phyloP scores from a whole-genome alignment of 2,797 vertebrate genomes.

The Girardinus metallicus region DNA sequence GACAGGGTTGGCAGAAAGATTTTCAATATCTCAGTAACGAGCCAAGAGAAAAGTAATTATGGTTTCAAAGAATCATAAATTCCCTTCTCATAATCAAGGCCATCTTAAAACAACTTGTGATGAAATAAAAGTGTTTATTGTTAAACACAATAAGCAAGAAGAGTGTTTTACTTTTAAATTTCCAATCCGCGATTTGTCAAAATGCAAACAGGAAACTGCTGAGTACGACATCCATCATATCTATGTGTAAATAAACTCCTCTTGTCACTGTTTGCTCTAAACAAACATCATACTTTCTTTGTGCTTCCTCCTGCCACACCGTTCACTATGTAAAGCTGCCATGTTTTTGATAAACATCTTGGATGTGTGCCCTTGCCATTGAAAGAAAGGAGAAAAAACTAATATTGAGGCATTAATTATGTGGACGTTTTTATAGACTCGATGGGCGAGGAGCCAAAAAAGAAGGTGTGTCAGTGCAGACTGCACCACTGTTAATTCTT shows the following conservation, averaged over 20 bases:
- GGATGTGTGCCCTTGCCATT: slow-evolving; percentile 65
- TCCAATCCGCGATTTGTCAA: slow-evolving; percentile 35
- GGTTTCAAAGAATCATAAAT: background rate
- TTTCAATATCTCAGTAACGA: slow-evolving; percentile 1
- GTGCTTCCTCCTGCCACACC: slow-evolving; percentile 56
- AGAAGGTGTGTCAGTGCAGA: slow-evolving; percentile 74
- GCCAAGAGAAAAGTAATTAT: slow-evolving; percentile 7
- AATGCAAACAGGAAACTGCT: slow-evolving; percentile 54
- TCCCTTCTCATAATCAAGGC: slow-evolving; percentile 1
- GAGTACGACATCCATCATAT: slow-evolving; percentile 54
- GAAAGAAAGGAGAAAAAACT: slow-evolving; percentile 50
- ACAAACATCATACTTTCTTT: slow-evolving; percentile 61
- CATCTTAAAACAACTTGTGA: background rate
- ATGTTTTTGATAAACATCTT: slow-evolving; percentile 75
- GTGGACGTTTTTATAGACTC: slow-evolving; percentile 75
- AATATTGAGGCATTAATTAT: slow-evolving; percentile 79
- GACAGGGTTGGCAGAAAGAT: slow-evolving; percentile 30
- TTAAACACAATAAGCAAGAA: slow-evolving; percentile 8
- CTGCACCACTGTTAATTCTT: slow-evolving; percentile 72
- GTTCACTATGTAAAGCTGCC: slow-evolving; percentile 53
- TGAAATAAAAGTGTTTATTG: slow-evolving; percentile 8
- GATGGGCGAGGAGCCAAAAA: slow-evolving; percentile 74
- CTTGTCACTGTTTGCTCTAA: slow-evolving; percentile 66
- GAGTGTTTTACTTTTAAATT: slow-evolving; percentile 13
- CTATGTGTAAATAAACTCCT: slow-evolving; percentile 67